Percentiles rank a stretch among this genome's conserved stretches.
Conservation (phyloP, 2,888 invertebrate genomes). For the Drosophila rellima region DNA sequence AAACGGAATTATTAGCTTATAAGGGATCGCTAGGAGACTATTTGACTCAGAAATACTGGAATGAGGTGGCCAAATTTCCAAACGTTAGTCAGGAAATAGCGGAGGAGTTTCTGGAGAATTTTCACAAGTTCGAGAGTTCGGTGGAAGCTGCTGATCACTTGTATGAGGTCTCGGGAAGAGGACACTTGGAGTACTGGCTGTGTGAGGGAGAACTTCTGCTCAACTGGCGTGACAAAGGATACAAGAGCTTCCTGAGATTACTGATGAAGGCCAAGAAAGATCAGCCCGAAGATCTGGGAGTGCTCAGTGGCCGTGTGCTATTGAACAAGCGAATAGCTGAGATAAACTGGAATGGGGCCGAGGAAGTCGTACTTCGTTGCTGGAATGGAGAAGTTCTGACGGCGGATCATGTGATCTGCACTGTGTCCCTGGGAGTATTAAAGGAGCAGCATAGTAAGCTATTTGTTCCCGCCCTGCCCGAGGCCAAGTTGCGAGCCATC, state of each 20-base stretch:
- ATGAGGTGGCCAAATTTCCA: conserved; percentile 65
- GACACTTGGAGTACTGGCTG: conserved; percentile 88
- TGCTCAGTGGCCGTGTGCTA: conserved; percentile 78
- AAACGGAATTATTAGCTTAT: conserved; percentile 77
- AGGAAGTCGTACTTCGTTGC: conserved; percentile 62
- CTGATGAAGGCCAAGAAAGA: conserved; percentile 86
- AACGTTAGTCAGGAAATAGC: conserved; percentile 84
- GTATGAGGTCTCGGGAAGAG: conserved; percentile 89
- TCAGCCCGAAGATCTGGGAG: conserved; percentile 62
- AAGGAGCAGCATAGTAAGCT: conserved; percentile 85
- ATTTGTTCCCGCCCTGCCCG: conserved; percentile 86
- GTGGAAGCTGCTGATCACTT: conserved; percentile 89
- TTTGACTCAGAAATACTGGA: conserved; percentile 77
- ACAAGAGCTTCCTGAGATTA: conserved; percentile 89
- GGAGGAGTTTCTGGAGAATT: conserved; percentile 88
- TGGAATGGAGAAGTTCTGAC: conserved; percentile 84
- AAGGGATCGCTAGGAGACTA: conserved; percentile 84
- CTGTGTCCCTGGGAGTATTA: conserved; percentile 88
- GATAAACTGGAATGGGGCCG: conserved; percentile 69
- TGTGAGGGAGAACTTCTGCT: conserved; percentile 90
- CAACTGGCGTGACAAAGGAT: conserved; percentile 92
- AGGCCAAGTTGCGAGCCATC: conserved; percentile 86
- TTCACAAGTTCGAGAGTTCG: conserved; percentile 86
- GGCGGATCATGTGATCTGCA: conserved; percentile 88
- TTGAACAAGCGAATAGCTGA: conserved; percentile 73